Evolutionary conservation across 2,888 invertebrate genomes (phyloP).

Genomic region (Tineola bisselliella): DNA sequence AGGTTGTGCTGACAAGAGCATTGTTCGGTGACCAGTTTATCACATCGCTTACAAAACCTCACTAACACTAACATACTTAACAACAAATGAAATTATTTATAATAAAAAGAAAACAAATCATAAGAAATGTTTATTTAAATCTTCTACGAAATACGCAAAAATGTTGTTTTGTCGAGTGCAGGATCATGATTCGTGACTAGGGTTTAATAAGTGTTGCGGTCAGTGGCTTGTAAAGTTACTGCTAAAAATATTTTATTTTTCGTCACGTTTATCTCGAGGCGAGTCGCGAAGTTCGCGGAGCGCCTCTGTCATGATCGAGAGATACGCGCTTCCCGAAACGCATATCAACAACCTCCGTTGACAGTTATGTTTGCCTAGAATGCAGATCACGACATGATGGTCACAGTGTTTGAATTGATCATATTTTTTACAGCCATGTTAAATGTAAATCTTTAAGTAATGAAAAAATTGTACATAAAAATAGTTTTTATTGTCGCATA

Average conservation of each 20-base stretch:
- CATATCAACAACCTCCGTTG: constrained; percentile 27
- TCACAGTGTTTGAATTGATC: neutral
- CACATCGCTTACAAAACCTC: neutral
- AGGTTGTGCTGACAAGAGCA: constrained; percentile 24
- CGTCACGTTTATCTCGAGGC: constrained; percentile 29
- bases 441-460: too few species aligned
- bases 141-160: constrained; percentile 6
- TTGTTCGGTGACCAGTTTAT: constrained; percentile 20
- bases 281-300: constrained; percentile 15
- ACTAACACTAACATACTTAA: neutral
- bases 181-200: constrained; percentile 41
- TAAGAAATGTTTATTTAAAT: neutral
- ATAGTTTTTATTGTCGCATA: too few species aligned
- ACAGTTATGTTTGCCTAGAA: constrained; percentile 30
- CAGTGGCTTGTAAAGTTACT: constrained; percentile 23
- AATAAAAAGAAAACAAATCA: neutral
- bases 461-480: too few species aligned
- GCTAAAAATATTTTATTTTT: constrained; percentile 36
- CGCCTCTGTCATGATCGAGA: constrained; percentile 22
- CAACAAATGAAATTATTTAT: neutral
- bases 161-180: constrained; percentile 17
- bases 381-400: constrained; percentile 12
- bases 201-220: constrained; percentile 30
- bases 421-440: too few species aligned
- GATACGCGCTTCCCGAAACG: constrained; percentile 34